Percentiles rank a stretch among this genome's conserved stretches.
These are phyloP conservation scores for Ariolimax columbianus DNA, from an alignment of 2,888 invertebrate genomes.

Conservation along the genomic window DNA sequence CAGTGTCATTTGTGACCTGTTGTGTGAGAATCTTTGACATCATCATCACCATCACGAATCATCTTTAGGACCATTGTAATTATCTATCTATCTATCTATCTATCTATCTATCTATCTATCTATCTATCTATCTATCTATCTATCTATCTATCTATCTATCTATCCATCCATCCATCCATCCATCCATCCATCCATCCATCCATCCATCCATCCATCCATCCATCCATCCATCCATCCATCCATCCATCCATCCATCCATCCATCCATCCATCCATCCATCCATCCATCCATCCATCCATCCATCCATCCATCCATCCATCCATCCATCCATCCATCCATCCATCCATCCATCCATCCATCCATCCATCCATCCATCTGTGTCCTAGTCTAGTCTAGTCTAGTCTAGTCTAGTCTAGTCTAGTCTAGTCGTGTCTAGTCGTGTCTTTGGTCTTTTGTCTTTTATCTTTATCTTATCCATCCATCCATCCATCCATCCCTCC, in stretches of 20 bases:
- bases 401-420: too few species aligned
- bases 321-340: too few species aligned
- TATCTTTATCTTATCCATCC: neutral
- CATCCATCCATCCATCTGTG: neutral
- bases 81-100: slow-evolving; percentile 4
- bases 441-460: neutral
- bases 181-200: neutral
- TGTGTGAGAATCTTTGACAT: neutral
- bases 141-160: neutral
- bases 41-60: neutral
- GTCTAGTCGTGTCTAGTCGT: too few species aligned
- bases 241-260: neutral
- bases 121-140: neutral
- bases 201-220: neutral
- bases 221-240: neutral
- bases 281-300: too few species aligned
- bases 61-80: too few species aligned
- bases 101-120: neutral
- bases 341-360: too few species aligned
- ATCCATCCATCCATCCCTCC: neutral
- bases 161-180: neutral
- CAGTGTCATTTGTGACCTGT: neutral
- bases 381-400: too few species aligned
- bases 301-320: too few species aligned
- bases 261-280: too few species aligned